phyloP scores from a whole-genome alignment of 2,888 invertebrate genomes.

The Leucania comma region DNA sequence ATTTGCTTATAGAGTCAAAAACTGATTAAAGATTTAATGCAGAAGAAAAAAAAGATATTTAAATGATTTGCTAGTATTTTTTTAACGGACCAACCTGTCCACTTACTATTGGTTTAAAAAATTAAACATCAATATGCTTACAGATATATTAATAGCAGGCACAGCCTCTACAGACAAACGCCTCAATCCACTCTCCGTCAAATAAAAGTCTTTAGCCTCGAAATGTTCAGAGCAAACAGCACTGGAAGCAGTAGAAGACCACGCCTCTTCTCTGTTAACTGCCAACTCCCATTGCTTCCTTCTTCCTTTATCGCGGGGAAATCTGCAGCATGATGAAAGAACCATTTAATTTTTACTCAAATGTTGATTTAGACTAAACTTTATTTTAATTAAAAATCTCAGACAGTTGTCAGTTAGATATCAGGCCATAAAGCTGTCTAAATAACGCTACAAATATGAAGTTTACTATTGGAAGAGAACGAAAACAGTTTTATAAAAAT shows the following conservation, averaged over 20 bases:
- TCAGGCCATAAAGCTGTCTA: not conserved
- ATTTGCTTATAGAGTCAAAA: no score
- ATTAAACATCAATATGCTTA: conserved; percentile 63
- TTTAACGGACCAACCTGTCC: not conserved
- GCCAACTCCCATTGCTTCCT: conserved; percentile 82
- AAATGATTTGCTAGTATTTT: not conserved
- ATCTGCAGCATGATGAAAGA: conserved; percentile 67
- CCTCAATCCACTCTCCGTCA: conserved; percentile 82
- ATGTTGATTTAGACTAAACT: no score
- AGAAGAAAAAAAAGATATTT: no score
- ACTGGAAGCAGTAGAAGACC: conserved; percentile 80
- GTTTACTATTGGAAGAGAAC: not conserved
- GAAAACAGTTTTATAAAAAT: not conserved
- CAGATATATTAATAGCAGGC: conserved; percentile 83
- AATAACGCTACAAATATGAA: not conserved
- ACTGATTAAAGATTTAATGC: no score
- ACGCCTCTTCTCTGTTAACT: conserved; percentile 78
- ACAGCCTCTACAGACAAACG: conserved; percentile 77
- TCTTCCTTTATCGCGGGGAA: conserved; percentile 79
- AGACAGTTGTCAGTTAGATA: not conserved
- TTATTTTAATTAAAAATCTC: not conserved
- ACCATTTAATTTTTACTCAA: no score
- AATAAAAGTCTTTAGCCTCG: conserved; percentile 77
- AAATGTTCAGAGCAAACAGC: conserved; percentile 85
- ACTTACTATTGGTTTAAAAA: not conserved